A percentile compares a stretch with the other conserved stretches of the same genome.
Conservation (phyloP, 2,113 vertebrate species). For the Etheostoma cragini region DNA sequence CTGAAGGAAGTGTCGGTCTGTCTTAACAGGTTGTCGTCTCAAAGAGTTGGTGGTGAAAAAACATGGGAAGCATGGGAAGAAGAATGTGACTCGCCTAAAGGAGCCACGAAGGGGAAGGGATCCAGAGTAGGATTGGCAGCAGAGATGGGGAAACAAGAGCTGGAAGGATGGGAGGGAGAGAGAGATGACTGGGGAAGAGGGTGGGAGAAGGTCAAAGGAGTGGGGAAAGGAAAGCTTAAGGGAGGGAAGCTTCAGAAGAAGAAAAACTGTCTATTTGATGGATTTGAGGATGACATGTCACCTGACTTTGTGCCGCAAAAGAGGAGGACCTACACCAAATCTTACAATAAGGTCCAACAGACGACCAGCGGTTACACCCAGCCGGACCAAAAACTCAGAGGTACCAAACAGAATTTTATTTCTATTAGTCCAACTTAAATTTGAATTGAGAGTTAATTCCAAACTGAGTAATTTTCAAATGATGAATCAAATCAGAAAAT, state of each 20-base stretch:
- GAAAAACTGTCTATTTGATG: not conserved
- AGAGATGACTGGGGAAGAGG: fast-evolving
- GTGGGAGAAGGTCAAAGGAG: not conserved
- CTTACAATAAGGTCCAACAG: constrained; percentile 21
- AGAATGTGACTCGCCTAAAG: not conserved
- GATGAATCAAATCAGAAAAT: too few relatives aligned
- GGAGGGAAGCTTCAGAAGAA: constrained; percentile 29
- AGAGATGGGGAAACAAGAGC: not conserved
- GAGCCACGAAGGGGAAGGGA: not conserved
- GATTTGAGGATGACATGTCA: not conserved
- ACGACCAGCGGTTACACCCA: constrained; percentile 38
- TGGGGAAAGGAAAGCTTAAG: not conserved
- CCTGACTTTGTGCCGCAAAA: constrained; percentile 29
- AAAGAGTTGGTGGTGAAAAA: not conserved
- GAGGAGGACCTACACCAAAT: constrained; percentile 31
- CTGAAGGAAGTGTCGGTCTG: constrained; percentile 19
- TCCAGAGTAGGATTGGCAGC: not conserved
- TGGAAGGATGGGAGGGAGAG: fast-evolving
- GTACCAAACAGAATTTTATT: constrained; percentile 14
- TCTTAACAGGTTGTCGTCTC: not conserved
- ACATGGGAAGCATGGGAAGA: too few relatives aligned
- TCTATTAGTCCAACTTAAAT: not conserved
- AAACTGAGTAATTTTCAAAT: too few relatives aligned
- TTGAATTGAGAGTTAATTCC: too few relatives aligned
- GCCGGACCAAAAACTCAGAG: constrained; percentile 72